These are phyloP conservation scores for Dinothrombium tinctorium DNA, from an alignment of 1,140 invertebrate genomes.

Conservation along the genomic window DNA sequence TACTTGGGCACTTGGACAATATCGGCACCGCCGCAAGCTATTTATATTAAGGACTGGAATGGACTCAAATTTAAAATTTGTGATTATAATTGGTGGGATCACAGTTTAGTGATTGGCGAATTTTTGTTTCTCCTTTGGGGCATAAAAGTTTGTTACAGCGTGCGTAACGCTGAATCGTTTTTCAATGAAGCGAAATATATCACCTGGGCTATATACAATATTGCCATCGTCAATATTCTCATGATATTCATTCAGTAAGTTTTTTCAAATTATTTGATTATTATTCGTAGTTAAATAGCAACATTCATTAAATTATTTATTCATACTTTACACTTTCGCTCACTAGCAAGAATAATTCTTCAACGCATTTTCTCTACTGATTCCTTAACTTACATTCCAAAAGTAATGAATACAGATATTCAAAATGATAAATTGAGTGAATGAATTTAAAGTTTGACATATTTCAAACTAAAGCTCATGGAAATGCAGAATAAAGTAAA, in stretches of 20 bases:
- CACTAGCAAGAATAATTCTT: too few species aligned
- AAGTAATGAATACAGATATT: too few species aligned
- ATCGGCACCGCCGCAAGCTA: slow-evolving; percentile 44
- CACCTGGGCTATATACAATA: slow-evolving; percentile 79
- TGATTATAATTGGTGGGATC: slow-evolving; percentile 77
- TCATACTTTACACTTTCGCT: too few species aligned
- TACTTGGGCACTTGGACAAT: slow-evolving; percentile 71
- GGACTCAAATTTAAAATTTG: slow-evolving; percentile 64
- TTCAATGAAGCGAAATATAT: slow-evolving; percentile 78
- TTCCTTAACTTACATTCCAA: too few species aligned
- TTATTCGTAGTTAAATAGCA: too few species aligned
- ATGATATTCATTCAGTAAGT: slow-evolving; percentile 79
- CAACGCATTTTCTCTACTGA: too few species aligned
- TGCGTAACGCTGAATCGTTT: slow-evolving; percentile 64
- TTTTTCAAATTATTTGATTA: too few species aligned
- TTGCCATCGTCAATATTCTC: slow-evolving; percentile 62
- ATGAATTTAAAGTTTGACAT: too few species aligned
- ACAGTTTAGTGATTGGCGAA: slow-evolving; percentile 61
- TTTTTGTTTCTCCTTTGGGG: slow-evolving; percentile 70
- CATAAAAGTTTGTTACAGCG: slow-evolving; percentile 62
- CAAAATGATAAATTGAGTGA: too few species aligned
- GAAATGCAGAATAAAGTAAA: too few species aligned
- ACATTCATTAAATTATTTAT: too few species aligned
- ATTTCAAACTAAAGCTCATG: too few species aligned
- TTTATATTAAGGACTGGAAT: slow-evolving; percentile 43